Evolutionary conservation across 2,113 vertebrate genomes (phyloP), one percentile per base, ranked within the genome.

Genomic region (Istiophorus platypterus): DNA sequence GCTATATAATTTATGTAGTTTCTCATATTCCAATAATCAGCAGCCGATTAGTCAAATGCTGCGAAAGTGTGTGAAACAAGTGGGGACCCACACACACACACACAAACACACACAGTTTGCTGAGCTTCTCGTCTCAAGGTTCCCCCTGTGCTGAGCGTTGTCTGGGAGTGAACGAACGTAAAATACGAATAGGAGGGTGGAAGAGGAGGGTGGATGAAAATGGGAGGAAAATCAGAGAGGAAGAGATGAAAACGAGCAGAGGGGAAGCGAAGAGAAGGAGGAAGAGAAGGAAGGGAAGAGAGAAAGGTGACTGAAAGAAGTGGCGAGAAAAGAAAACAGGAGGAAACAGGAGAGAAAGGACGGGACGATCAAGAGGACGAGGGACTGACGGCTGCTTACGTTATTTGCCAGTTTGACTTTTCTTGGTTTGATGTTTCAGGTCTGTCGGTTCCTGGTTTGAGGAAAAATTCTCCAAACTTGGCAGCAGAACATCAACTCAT

Each of bases 1-100:
- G 41, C 63, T 78, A 42, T 75, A 39, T 58, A 65, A 42, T n/a
- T 52, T 20, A 37, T 31, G 64, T 47, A 7, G 68, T 63, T 37
- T 77, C 34, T 68, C 56, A 63, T 70, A 58, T 63, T 85, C 68
- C 34, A 57, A 68, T 77, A 62, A 62, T 54, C 31, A 52, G 34
- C 29, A 20, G n/a, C 7, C 31, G 31, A 34, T 34, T 34, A 4
- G 31, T 34, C 31, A 34, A 34, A 34, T 37, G 34, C 29, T 12
- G 20, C 26, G 47, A 67, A 29, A 65, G 37, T 39, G 37, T 39
- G 37, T 39, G 37, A 39, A 39, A 39, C 1, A 9, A 39, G 37
- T 39, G 7, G 1, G 6, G 22, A 65, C 4, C 26, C 31, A 34
- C 59, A 41, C 68, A 47, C 51, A n/a, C 51, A 34, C n/a, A 41